Evolutionary conservation across 2,888 invertebrate genomes (phyloP).

Genomic region (Monochamus alternatus): DNA sequence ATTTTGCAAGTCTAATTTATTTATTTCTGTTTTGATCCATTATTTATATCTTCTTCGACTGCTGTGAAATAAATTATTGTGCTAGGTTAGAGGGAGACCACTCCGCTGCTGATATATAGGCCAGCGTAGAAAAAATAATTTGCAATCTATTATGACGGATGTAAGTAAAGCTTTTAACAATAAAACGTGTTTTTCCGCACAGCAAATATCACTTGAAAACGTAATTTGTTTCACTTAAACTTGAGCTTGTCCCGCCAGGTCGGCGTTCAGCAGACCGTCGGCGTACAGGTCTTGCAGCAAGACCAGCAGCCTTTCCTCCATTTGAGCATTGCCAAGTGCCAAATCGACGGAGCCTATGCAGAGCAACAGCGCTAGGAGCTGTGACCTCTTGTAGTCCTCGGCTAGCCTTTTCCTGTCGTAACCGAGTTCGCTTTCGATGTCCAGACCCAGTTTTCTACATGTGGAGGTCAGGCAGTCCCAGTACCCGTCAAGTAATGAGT

Average conservation of each 20-base stretch:
- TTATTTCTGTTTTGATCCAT: background rate
- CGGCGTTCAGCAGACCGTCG: constrained; percentile 77
- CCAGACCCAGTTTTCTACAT: constrained; percentile 76
- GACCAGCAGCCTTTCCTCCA: constrained; percentile 83
- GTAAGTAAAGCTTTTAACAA: constrained; percentile 29
- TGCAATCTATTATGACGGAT: constrained; percentile 31
- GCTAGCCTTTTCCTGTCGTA: constrained; percentile 74
- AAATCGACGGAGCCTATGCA: constrained; percentile 89
- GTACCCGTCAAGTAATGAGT: constrained; percentile 80
- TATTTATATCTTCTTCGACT: too few species aligned
- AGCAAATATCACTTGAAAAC: constrained; percentile 44
- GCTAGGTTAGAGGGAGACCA: background rate
- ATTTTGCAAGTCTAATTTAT: too few species aligned
- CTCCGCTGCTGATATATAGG: background rate
- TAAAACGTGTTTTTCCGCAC: constrained; percentile 33
- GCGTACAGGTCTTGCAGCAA: constrained; percentile 82
- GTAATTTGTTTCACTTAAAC: constrained; percentile 27
- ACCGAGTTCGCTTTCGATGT: constrained; percentile 74
- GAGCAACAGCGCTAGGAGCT: constrained; percentile 82
- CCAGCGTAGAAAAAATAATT: background rate
- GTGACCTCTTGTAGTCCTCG: constrained; percentile 77
- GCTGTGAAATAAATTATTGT: background rate
- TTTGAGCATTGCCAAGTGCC: constrained; percentile 83
- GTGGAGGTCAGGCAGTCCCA: constrained; percentile 78
- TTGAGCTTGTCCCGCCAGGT: constrained; percentile 54